Conservation (phyloP, 1,140 invertebrate species). For the Trigoniulus corallinus region DNA sequence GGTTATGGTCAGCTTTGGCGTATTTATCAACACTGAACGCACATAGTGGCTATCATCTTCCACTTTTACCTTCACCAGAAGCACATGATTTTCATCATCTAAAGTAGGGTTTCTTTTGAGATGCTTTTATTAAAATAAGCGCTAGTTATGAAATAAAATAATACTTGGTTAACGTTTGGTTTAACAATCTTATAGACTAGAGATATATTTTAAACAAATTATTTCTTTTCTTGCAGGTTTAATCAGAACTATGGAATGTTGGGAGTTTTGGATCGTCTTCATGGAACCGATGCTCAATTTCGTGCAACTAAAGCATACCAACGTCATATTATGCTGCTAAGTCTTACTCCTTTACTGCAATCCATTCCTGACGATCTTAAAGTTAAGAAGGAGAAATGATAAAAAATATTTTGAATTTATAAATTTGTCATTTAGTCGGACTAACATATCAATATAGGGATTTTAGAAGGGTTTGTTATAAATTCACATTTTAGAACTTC, state of each 20-base stretch:
- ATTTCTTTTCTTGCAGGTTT: constrained; percentile 37
- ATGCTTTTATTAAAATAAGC: too few species aligned
- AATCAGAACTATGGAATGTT: constrained; percentile 73
- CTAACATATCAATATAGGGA: too few species aligned
- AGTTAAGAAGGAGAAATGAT: constrained; percentile 24
- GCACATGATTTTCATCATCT: constrained; percentile 81
- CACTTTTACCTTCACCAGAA: constrained; percentile 75
- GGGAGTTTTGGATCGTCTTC: constrained; percentile 64
- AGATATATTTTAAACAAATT: background rate
- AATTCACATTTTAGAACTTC: too few species aligned
- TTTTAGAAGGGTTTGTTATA: too few species aligned
- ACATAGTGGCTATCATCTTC: constrained; percentile 77
- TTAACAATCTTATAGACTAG: background rate
- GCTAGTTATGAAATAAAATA: background rate
- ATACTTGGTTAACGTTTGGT: background rate
- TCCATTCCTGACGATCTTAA: constrained; percentile 59
- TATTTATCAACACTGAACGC: constrained; percentile 64
- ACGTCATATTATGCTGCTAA: constrained; percentile 64
- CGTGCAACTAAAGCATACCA: constrained; percentile 50
- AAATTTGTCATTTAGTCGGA: too few species aligned
- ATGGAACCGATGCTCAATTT: constrained; percentile 66
- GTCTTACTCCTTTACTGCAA: constrained; percentile 51
- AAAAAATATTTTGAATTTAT: too few species aligned
- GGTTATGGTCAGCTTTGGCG: constrained; percentile 66
- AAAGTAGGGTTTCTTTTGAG: constrained; percentile 40